Evolutionary conservation across 2,797 vertebrate species (phyloP).

Genomic region (Remorina albescens): DNA sequence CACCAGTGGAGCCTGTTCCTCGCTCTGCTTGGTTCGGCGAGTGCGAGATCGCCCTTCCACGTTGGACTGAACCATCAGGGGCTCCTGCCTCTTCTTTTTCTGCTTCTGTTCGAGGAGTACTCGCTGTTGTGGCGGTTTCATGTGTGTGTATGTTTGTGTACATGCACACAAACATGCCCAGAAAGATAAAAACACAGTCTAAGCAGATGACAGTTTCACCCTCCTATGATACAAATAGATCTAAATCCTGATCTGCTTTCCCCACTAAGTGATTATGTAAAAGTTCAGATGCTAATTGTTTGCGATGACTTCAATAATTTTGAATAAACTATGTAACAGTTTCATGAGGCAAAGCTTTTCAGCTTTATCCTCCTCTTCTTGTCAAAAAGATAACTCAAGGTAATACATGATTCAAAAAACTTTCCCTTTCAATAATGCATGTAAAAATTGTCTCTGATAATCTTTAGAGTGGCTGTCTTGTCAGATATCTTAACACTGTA

Average conservation of each 20-base stretch:
- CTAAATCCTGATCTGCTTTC: not conserved
- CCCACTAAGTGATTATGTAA: not conserved
- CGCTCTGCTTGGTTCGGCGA: conserved; percentile 92
- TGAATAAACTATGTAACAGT: not conserved
- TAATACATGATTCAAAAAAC: not conserved
- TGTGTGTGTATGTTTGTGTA: not conserved
- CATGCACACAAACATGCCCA: conserved; percentile 7
- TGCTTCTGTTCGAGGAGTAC: conserved; percentile 97
- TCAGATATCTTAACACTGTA: not conserved
- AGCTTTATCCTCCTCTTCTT: not conserved
- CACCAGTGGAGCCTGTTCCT: conserved; percentile 97
- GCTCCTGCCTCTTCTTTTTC: conserved; percentile 98
- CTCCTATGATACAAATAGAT: not conserved
- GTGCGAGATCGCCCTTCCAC: conserved; percentile 92
- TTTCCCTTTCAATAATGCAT: too few relatives aligned
- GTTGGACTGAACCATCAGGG: conserved; percentile 98
- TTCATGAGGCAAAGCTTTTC: not conserved
- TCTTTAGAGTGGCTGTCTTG: not conserved
- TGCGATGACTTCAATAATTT: not conserved
- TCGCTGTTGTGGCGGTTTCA: conserved; percentile 80
- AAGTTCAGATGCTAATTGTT: conserved; percentile 2
- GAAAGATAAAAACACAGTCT: conserved; percentile 17
- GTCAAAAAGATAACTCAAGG: not conserved
- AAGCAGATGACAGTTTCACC: conserved; percentile 10
- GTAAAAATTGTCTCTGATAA: not conserved